A percentile compares a stretch with the other conserved stretches of the same genome.
phyloP scores from a whole-genome alignment of 2,113 vertebrate genomes.

The Callospermophilus lateralis region DNA sequence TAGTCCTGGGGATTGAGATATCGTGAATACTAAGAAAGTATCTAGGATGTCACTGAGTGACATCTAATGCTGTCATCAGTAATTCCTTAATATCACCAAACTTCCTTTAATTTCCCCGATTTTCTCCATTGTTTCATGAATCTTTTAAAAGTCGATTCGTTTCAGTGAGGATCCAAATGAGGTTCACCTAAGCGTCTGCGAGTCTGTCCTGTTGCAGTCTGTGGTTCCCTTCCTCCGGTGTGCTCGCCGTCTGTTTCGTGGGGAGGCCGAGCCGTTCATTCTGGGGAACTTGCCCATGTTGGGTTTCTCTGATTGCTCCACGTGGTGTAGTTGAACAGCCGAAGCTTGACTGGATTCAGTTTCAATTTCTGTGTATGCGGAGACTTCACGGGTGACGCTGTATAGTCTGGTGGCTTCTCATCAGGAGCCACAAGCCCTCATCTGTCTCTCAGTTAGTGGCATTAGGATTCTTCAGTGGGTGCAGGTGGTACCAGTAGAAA shows the following conservation, averaged over 20 bases:
- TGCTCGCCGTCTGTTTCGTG: background rate
- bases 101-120: background rate
- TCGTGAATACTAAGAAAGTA: no score
- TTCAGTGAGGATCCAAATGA: background rate
- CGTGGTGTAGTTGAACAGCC: background rate
- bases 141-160: background rate
- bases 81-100: background rate
- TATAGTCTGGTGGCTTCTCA: rapidly evolving
- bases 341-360: background rate
- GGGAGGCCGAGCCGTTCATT: background rate
- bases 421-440: background rate
- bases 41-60: no score
- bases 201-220: background rate
- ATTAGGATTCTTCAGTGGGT: no score
- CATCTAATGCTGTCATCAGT: background rate
- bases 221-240: background rate
- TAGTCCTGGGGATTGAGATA: no score
- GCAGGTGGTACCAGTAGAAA: background rate
- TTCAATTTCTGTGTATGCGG: background rate
- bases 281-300: background rate
- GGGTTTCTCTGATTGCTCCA: background rate
- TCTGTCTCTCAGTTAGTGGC: background rate
- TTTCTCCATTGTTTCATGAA: background rate
- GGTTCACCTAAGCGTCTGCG: background rate
- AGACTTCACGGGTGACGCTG: background rate